Percentiles rank a stretch among this genome's conserved stretches.
These are phyloP conservation scores for Dreissena rostriformis DNA, from an alignment of 1,140 invertebrate species.

Conservation along the genomic window DNA sequence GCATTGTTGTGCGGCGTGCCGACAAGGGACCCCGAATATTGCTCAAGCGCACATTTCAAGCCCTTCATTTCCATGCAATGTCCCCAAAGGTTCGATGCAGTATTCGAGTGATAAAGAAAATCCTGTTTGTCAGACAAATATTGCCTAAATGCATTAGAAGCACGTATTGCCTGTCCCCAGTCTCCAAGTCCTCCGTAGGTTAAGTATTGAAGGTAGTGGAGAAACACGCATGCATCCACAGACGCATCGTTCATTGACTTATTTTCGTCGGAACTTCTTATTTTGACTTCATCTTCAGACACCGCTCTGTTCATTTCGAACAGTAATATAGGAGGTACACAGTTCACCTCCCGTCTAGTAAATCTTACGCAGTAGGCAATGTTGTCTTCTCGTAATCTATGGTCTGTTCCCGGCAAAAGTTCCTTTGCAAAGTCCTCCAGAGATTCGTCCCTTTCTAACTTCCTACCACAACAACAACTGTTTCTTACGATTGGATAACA, in stretches of 20 bases:
- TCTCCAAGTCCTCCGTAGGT: neutral
- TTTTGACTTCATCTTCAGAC: neutral
- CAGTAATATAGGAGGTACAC: conserved; percentile 9
- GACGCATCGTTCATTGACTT: neutral
- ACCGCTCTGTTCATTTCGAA: neutral
- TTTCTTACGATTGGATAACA: neutral
- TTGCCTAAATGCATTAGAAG: neutral
- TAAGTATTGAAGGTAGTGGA: neutral
- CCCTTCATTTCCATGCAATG: neutral
- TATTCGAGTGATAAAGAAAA: neutral
- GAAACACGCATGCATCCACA: neutral
- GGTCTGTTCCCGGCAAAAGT: neutral
- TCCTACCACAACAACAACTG: neutral
- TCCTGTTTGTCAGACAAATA: neutral
- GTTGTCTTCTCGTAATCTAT: neutral
- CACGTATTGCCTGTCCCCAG: neutral
- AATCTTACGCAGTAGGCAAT: neutral
- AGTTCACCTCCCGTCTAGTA: neutral
- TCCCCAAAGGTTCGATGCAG: neutral
- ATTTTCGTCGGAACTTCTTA: neutral
- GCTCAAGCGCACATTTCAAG: neutral
- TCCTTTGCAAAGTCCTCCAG: neutral
- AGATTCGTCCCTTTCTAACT: neutral
- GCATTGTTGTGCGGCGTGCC: neutral
- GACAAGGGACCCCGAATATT: neutral